Conservation (phyloP, 1,140 invertebrate species). For the Aethina tumida region DNA sequence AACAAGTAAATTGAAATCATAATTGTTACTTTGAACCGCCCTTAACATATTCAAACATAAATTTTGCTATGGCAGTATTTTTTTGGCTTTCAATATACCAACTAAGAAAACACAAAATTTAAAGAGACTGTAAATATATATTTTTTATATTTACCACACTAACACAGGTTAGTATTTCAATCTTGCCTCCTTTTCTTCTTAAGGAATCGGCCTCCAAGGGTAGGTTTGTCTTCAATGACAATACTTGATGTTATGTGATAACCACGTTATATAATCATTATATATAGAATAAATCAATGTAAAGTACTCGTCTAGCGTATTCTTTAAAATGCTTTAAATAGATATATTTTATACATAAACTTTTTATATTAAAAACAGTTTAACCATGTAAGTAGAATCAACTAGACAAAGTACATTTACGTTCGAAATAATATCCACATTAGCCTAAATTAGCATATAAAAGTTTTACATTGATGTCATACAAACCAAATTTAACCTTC, state of each 20-base stretch:
- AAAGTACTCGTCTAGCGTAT: background rate
- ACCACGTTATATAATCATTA: slow-evolving; percentile 11
- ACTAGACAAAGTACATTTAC: slow-evolving; percentile 3
- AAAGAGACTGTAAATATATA: background rate
- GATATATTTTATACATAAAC: background rate
- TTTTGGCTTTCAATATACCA: slow-evolving; percentile 13
- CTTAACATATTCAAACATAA: slow-evolving; percentile 7
- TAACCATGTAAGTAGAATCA: slow-evolving; percentile 5
- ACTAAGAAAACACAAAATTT: slow-evolving; percentile 13
- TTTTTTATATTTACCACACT: background rate
- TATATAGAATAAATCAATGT: too few relatives aligned
- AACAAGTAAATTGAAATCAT: too few relatives aligned
- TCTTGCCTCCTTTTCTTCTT: too few relatives aligned
- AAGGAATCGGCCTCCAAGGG: slow-evolving; percentile 12
- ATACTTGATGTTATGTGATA: slow-evolving; percentile 26
- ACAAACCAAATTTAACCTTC: too few relatives aligned
- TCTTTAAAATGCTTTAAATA: background rate
- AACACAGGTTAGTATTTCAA: too few relatives aligned
- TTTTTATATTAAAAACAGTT: background rate
- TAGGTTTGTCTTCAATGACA: slow-evolving; percentile 18
- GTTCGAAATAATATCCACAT: background rate
- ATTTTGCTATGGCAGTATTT: slow-evolving; percentile 11
- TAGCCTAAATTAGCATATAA: too few relatives aligned
- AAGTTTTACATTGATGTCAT: too few relatives aligned
- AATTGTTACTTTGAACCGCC: too few relatives aligned